Base-by-base conservation (phyloP, 1,140 invertebrate genomes). In the Drusus annulatus region DNA sequence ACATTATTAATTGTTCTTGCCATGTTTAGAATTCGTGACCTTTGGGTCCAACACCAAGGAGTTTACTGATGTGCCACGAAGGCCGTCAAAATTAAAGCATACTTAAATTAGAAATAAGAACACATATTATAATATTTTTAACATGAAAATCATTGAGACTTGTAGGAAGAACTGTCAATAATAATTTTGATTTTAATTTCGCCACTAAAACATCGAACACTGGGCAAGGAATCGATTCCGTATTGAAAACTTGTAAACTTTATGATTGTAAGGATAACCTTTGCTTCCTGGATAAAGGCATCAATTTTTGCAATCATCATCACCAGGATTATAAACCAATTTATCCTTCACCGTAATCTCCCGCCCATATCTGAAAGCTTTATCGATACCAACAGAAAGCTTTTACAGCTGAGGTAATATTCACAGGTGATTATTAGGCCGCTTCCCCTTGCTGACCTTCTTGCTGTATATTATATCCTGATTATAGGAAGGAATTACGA, bases 391-490 rank as follows among this genome's bases (percentile, higher is more conserved):
- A 45, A 45, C 36, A 10, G 36, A 45, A 10, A 45, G 56, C 10
- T 23, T 56, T 60, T 60, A 60, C 23, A 21, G 13, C 17, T 60
- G 10, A 60, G 36, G 36, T 60, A 60, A 60, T 19, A 23, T 60
- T 60, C 56, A 23, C 56, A 23, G 56, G 17, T 60, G 23, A 60
- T 60, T 17, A 36, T 36, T 60, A 28, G 17, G 56, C 56, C 19
- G 13, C 19, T 19, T 60, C 56, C 17, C 56, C 56, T n/a, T 21
- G 36, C 56, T 60, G 56, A 58, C 54, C 54, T 58, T 58, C 54
- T 58, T 19, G 56, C 3, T 60, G 23, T 60, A 21, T 21, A 60
- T 23, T 10, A 8, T 28, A 28, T 28, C 54, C 19, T 17, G 23
- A 23, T 23, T 19, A 23, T 21, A 60, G 4, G 19, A 60, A 7